Base-by-base conservation (phyloP, 2,888 invertebrate genomes). In the Chrysopilus asiliformis region DNA sequence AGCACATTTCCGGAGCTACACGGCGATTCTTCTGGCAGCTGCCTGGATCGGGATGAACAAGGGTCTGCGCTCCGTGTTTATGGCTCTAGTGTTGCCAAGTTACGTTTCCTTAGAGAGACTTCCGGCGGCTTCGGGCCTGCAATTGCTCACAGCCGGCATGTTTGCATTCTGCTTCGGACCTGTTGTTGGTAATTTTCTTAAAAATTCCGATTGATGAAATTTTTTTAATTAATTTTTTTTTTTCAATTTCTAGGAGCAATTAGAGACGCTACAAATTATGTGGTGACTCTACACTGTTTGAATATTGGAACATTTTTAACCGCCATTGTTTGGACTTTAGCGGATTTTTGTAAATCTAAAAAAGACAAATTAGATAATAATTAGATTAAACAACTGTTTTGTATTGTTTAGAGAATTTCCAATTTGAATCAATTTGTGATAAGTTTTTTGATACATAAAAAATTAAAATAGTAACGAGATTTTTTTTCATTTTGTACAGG, bases 81-180 rank as follows among this genome's bases (percentile, higher is more conserved):
- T 80, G 72, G 76, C 78, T 0, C 57, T 81, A 4, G 77, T 79
- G 9, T 77, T 81, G 47, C 79, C 80, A 3, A 71, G 72, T 1
- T 73, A 80, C 50, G 79, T 81, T 27, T 74, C 79, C 1, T 52
- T 81, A 10, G 72, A 75, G 43, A 71, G 76, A 39, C 53, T 81
- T 40, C 79, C 81, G 1, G 78, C 76, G 8, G 80, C 80, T 3
- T 70, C 76, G 1, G 80, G 80, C 1, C 60, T 81, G 31, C 79
- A 79, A 51, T 56, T 80, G 24, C 59, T 79, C 7, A 71, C 73
- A 31, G 73, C 76, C 47, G 80, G 79, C 2, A 54, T 79, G 4
- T 68, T 74, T 9, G 75, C 74, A 39, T 55, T 79, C 4, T 42
- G 62, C 1, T 53, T 76, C 16, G 79, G 79, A 30, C 80, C 80